These are phyloP conservation scores for Eciton burchellii DNA, from an alignment of 1,140 invertebrate genomes.

Conservation along the genomic window DNA sequence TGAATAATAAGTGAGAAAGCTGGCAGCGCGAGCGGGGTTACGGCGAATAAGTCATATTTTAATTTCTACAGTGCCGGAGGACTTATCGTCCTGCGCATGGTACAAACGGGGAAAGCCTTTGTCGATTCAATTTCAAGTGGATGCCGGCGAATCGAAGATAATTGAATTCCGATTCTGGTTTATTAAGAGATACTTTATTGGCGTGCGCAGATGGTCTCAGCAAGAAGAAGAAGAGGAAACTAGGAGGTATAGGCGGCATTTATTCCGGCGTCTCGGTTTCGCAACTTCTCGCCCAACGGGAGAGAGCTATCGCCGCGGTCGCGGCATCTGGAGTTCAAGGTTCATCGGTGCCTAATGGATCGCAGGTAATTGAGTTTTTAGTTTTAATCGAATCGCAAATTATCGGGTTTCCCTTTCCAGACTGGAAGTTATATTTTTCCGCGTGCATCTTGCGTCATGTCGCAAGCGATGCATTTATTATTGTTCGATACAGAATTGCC, in stretches of 20 bases:
- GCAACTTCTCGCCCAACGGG: conserved; percentile 89
- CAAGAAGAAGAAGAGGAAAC: conserved; percentile 89
- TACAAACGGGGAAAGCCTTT: conserved; percentile 44
- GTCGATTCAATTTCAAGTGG: conserved; percentile 57
- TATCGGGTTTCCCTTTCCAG: not conserved
- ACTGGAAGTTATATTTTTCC: not conserved
- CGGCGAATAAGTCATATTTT: conserved; percentile 60
- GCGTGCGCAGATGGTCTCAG: conserved; percentile 85
- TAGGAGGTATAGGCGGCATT: conserved; percentile 85
- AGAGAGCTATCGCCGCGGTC: conserved; percentile 83
- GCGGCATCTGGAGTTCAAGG: conserved; percentile 78
- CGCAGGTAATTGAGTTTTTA: conserved; percentile 79
- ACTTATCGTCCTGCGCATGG: conserved; percentile 47
- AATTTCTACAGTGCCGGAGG: conserved; percentile 46
- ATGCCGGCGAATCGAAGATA: conserved; percentile 49
- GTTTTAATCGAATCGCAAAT: conserved; percentile 62
- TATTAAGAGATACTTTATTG: conserved; percentile 58
- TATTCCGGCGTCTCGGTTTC: conserved; percentile 88
- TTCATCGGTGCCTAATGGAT: conserved; percentile 78
- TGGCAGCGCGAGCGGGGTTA: conserved; percentile 53
- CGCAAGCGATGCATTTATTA: not conserved
- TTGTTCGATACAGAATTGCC: not conserved
- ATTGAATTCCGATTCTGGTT: conserved; percentile 48
- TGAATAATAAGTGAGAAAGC: conserved; percentile 65
- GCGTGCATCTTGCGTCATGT: not conserved